A percentile compares a stretch with the other conserved stretches of the same genome.
phyloP scores from a whole-genome alignment of 2,888 invertebrate genomes.

The Sylvicola fuscatus region DNA sequence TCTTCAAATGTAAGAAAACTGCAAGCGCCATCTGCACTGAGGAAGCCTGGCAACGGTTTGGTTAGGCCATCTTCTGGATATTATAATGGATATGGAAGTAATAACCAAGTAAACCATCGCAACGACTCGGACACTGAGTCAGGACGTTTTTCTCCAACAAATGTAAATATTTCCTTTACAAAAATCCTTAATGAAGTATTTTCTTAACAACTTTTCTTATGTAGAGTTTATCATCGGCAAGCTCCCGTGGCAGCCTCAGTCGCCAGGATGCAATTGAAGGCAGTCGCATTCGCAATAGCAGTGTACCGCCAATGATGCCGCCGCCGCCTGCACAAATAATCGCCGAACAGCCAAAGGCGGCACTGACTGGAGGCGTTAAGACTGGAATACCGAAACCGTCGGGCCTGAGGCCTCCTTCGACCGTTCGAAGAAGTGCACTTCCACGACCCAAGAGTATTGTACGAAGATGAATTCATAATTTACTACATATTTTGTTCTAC shows the following conservation, averaged over 20 bases:
- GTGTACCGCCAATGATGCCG: constrained; percentile 5
- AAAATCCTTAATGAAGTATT: not conserved
- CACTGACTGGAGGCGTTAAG: constrained; percentile 12
- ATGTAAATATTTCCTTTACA: constrained; percentile 10
- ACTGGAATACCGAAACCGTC: constrained; percentile 22
- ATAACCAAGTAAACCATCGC: constrained; percentile 7
- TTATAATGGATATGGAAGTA: constrained; percentile 16
- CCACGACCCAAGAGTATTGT: constrained; percentile 14
- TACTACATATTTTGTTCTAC: no score
- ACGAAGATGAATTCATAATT: no score
- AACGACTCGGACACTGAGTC: constrained; percentile 15
- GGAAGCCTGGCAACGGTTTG: constrained; percentile 1
- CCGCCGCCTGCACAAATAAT: not conserved
- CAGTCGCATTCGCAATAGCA: constrained; percentile 11
- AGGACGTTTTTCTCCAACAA: constrained; percentile 17
- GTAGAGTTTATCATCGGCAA: constrained; percentile 22
- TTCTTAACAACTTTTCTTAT: constrained; percentile 2
- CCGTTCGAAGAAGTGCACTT: constrained; percentile 18
- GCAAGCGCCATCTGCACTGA: constrained; percentile 2
- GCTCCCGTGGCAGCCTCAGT: constrained; percentile 18
- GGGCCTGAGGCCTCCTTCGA: constrained; percentile 19
- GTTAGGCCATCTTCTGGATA: constrained; percentile 18
- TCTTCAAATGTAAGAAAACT: not conserved
- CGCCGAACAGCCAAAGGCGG: constrained; percentile 1
- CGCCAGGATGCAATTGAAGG: constrained; percentile 8